Percentiles rank a stretch among this genome's conserved stretches.
phyloP scores from a whole-genome alignment of 2,888 invertebrate genomes.

The Brenthis ino region DNA sequence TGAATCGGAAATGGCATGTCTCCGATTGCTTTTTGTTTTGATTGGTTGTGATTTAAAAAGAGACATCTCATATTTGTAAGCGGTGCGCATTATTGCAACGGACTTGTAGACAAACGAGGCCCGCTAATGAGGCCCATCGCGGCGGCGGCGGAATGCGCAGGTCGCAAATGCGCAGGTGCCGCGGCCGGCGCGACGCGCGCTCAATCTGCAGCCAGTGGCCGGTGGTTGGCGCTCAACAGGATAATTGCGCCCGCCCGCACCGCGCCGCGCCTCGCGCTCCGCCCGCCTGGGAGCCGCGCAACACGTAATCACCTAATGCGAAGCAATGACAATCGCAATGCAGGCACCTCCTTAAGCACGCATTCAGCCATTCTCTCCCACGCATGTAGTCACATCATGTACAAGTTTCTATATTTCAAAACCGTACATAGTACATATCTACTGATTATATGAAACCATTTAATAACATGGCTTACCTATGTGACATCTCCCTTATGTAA shows the following conservation, averaged over 20 bases:
- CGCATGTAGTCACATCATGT: neutral
- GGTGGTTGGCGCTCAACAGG: conserved; percentile 39
- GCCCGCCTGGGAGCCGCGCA: neutral
- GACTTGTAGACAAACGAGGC: neutral
- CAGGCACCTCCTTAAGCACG: conserved; percentile 18
- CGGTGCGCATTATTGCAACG: neutral
- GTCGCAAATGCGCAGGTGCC: conserved; percentile 5
- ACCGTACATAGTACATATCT: neutral
- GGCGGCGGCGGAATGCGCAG: conserved; percentile 15
- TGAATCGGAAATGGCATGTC: no score
- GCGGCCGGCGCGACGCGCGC: conserved; percentile 2
- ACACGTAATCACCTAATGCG: conserved; percentile 25
- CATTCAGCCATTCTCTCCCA: conserved; percentile 13
- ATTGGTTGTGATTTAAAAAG: neutral
- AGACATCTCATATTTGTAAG: neutral
- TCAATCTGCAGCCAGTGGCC: conserved; percentile 2
- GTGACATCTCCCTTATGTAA: no score
- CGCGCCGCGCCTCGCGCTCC: conserved; percentile 20
- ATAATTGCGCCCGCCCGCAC: conserved; percentile 51
- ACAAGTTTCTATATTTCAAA: neutral
- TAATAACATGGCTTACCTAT: no score
- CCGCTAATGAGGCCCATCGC: conserved; percentile 4
- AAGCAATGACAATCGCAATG: conserved; percentile 18
- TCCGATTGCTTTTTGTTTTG: neutral
- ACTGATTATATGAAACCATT: no score